Conservation (phyloP, 2,888 invertebrate genomes). For the Patella caerulea region DNA sequence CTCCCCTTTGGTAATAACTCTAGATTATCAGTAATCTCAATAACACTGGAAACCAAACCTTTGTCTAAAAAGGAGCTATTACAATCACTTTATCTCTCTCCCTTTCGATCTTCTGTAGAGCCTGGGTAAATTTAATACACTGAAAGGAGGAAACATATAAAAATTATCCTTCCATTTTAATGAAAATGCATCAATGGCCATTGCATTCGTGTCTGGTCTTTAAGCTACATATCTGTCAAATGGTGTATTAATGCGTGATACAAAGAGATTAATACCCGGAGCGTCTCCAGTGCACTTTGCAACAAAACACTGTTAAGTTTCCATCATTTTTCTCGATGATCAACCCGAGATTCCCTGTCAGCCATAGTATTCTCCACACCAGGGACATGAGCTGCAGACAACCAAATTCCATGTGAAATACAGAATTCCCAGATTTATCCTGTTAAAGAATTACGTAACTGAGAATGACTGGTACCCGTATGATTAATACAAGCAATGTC, state of each 20-base stretch:
- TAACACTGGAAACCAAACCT: slow-evolving; percentile 14
- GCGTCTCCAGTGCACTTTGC: slow-evolving; percentile 1
- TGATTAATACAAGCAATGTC: no score
- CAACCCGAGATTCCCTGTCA: slow-evolving; percentile 17
- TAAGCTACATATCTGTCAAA: slow-evolving; percentile 23
- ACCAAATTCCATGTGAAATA: slow-evolving; percentile 21
- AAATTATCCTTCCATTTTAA: not conserved
- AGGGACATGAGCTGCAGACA: slow-evolving; percentile 24
- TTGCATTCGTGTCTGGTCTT: slow-evolving; percentile 10
- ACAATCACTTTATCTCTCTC: not conserved
- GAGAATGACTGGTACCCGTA: slow-evolving; percentile 16
- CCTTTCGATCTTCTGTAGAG: no score
- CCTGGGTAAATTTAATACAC: no score
- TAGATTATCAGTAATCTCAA: not conserved
- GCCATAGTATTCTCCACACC: slow-evolving; percentile 22
- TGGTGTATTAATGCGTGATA: slow-evolving; percentile 25
- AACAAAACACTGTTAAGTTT: slow-evolving; percentile 19
- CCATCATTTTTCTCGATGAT: slow-evolving; percentile 24
- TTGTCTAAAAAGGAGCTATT: slow-evolving; percentile 24
- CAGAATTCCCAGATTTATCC: slow-evolving; percentile 23
- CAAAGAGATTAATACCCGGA: slow-evolving; percentile 29
- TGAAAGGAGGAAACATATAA: not conserved
- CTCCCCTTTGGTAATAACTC: slow-evolving; percentile 17
- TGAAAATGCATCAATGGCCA: no score
- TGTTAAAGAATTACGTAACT: slow-evolving; percentile 11